Percentiles rank a stretch among this genome's conserved stretches.
phyloP scores from a whole-genome alignment of 2,888 invertebrate genomes.

The Eilema depressum region DNA sequence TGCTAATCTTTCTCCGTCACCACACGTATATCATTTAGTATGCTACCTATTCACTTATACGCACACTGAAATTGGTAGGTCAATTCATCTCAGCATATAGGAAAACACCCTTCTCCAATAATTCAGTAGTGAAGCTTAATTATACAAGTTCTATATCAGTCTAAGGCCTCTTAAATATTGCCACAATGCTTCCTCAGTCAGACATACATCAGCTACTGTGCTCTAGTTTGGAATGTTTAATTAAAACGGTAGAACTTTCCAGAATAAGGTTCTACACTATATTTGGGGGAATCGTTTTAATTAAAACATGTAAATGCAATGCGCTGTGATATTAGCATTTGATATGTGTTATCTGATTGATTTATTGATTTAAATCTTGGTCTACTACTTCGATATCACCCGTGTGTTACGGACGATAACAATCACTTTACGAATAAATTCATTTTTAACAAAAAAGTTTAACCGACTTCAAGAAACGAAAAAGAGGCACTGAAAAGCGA shows the following conservation, averaged over 20 bases:
- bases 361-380: background rate
- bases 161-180: background rate
- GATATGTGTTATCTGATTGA: background rate
- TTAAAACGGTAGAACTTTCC: background rate
- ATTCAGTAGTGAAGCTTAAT: background rate
- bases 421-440: too few relatives aligned
- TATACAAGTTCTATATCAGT: background rate
- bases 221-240: background rate
- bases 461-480: too few relatives aligned
- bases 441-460: too few relatives aligned
- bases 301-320: background rate
- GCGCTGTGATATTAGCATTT: too few relatives aligned
- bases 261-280: background rate
- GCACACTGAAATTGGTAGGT: too few relatives aligned
- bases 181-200: background rate
- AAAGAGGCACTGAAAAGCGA: too few relatives aligned
- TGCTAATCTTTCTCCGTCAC: too few relatives aligned
- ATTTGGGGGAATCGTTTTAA: background rate
- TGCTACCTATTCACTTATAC: too few relatives aligned
- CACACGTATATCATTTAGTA: too few relatives aligned
- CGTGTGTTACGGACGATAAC: too few relatives aligned
- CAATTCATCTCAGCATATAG: background rate
- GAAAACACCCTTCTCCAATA: background rate
- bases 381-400: too few relatives aligned
- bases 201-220: background rate